Percentiles rank a stretch among this genome's conserved stretches.
Conservation (phyloP, 2,797 vertebrate genomes). For the Danio jaintianensis region DNA sequence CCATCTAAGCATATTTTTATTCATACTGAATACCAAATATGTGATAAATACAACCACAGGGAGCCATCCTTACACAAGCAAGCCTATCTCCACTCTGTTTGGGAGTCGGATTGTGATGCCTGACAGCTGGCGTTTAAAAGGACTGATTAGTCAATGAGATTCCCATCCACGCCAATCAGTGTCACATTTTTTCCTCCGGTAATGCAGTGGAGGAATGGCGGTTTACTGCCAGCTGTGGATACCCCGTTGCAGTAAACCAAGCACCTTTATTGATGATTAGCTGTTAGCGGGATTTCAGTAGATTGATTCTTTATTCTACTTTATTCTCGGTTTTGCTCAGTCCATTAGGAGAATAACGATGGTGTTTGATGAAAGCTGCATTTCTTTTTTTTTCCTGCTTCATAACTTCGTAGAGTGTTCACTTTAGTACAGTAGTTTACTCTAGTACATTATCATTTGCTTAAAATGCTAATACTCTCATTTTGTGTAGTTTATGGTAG, state of each 20-base stretch:
- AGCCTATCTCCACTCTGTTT: slow-evolving; percentile 10
- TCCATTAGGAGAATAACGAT: background rate
- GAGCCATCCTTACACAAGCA: slow-evolving; percentile 17
- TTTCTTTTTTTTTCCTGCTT: background rate
- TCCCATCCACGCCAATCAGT: slow-evolving; percentile 71
- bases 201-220: slow-evolving; percentile 23
- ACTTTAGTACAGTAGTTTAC: background rate
- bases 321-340: slow-evolving; percentile 33
- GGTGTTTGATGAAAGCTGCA: background rate
- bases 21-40: background rate
- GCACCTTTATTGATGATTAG: slow-evolving; percentile 53
- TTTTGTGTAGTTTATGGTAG: background rate
- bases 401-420: background rate
- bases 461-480: background rate
- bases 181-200: slow-evolving; percentile 63
- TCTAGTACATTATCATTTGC: background rate
- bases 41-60: background rate
- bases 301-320: slow-evolving; percentile 41
- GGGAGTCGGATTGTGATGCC: slow-evolving; percentile 44
- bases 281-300: slow-evolving; percentile 54
- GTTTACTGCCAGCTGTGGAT: slow-evolving; percentile 53
- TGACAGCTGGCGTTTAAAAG: slow-evolving; percentile 59
- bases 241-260: slow-evolving; percentile 15
- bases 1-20: background rate
- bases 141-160: slow-evolving; percentile 65